Evolutionary conservation across 1,140 invertebrate genomes (phyloP), one percentile per base, ranked within the genome.

Genomic region (Grapholita molesta): DNA sequence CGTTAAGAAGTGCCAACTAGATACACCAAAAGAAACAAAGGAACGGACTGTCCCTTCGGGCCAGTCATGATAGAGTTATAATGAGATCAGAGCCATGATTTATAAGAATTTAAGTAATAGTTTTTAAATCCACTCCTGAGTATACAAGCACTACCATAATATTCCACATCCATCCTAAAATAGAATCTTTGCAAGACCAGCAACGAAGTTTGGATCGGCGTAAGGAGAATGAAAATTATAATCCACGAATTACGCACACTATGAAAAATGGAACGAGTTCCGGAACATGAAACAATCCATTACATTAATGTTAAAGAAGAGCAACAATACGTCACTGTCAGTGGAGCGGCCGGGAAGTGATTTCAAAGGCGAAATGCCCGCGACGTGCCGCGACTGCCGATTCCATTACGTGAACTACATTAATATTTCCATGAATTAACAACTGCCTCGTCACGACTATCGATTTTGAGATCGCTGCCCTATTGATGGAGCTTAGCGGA

Each of bases 251-350:
- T 74, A 75, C 74, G 67, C 24, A 73, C 64, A 68, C 72, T n/a
- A 64, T 81, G 77, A 85, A 85, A 80, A 84, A 85, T 84, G 75
- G 77, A 74, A 78, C 80, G 83, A 84, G 71, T 87, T 86, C 79
- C 78, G 75, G 73, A 75, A 86, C 83, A 87, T 87, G 82, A 86
- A 87, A 82, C 78, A 84, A 85, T 89, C 84, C 83, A 89, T 90
- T 90, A 88, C 74, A 82, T 85, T 85, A 89, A 88, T 89, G 86
- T 87, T 84, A 84, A 87, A 86, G 84, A 85, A 83, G 80, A 81
- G 80, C 75, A 77, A 86, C 84, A 83, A 89, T 85, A 84, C 84
- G 83, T 89, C 84, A 89, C 82, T 88, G 87, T 89, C 87, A 83
- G 73, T 66, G 73, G 73, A 77, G 76, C 79, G 75, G 72, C 77